Conservation (phyloP, 2,888 invertebrate genomes). For the Erebia palarica region DNA sequence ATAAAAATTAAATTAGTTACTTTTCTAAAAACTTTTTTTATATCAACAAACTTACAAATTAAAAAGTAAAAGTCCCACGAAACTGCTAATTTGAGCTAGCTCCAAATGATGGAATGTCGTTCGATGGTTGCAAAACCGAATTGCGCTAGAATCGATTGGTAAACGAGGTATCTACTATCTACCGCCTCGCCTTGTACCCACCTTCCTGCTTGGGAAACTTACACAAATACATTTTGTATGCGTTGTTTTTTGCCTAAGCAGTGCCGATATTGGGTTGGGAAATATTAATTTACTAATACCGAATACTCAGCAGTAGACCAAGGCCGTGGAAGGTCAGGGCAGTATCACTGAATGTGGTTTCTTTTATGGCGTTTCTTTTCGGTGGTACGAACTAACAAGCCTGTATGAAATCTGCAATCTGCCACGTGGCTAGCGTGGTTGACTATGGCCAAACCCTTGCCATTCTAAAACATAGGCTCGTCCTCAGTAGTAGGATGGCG, state of each 20-base stretch:
- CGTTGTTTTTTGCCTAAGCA: conserved; percentile 26
- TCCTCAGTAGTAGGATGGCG: too few relatives aligned
- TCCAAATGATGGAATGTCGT: conserved; percentile 38
- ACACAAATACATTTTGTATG: conserved; percentile 23
- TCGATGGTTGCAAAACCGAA: conserved; percentile 27
- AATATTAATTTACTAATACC: conserved; percentile 9
- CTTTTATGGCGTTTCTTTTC: too few relatives aligned
- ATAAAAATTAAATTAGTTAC: too few relatives aligned
- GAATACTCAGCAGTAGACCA: background rate
- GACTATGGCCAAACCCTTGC: too few relatives aligned
- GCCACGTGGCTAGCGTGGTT: too few relatives aligned
- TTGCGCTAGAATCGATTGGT: conserved; percentile 33
- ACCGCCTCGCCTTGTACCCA: conserved; percentile 4
- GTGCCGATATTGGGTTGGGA: conserved; percentile 14
- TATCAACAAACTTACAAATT: background rate
- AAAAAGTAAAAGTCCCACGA: conserved; percentile 29
- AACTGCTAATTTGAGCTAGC: conserved; percentile 16
- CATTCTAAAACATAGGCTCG: too few relatives aligned
- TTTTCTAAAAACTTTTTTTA: too few relatives aligned
- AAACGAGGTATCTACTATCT: conserved; percentile 10
- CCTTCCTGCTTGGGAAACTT: conserved; percentile 36
- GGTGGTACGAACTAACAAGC: too few relatives aligned
- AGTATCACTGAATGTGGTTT: too few relatives aligned
- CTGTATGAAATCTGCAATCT: too few relatives aligned
- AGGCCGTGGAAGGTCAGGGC: too few relatives aligned